These are phyloP conservation scores for Leucophenga maculata DNA, from an alignment of 2,888 invertebrate species.

Conservation along the genomic window DNA sequence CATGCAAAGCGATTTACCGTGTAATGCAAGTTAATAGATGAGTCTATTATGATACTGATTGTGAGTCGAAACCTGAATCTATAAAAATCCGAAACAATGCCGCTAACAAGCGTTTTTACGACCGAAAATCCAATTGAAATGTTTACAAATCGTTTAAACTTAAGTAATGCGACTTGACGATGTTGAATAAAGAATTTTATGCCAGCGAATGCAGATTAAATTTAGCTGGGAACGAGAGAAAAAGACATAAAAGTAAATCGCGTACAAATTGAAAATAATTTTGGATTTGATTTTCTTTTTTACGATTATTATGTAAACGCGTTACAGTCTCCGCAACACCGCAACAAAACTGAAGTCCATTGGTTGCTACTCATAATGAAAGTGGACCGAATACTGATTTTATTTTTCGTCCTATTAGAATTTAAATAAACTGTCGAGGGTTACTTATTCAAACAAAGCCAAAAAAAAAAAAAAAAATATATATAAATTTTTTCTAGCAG, in stretches of 20 bases:
- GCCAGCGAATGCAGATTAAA: background rate
- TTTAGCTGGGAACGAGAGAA: constrained; percentile 31
- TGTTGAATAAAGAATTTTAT: background rate
- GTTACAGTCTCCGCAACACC: constrained; percentile 30
- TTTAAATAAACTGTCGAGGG: constrained; percentile 11
- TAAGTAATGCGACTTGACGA: constrained; percentile 33
- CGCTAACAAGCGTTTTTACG: constrained; percentile 62
- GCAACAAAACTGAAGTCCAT: constrained; percentile 14
- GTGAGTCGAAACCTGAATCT: constrained; percentile 30
- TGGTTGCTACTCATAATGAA: constrained; percentile 36
- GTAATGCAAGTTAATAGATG: background rate
- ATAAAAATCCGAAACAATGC: constrained; percentile 50
- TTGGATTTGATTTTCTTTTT: constrained; percentile 67
- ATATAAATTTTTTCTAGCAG: too few relatives aligned
- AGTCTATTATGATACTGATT: background rate
- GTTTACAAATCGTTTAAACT: constrained; percentile 70
- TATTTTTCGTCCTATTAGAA: background rate
- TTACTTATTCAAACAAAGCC: constrained; percentile 42
- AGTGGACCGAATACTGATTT: constrained; percentile 42
- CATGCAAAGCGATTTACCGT: background rate
- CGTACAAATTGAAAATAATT: constrained; percentile 71
- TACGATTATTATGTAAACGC: constrained; percentile 58
- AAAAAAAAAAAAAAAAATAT: constrained; percentile 64
- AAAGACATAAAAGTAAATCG: constrained; percentile 69
- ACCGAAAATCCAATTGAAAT: constrained; percentile 67